phyloP scores from a whole-genome alignment of 2,113 vertebrate genomes.

The Rhea pennata region DNA sequence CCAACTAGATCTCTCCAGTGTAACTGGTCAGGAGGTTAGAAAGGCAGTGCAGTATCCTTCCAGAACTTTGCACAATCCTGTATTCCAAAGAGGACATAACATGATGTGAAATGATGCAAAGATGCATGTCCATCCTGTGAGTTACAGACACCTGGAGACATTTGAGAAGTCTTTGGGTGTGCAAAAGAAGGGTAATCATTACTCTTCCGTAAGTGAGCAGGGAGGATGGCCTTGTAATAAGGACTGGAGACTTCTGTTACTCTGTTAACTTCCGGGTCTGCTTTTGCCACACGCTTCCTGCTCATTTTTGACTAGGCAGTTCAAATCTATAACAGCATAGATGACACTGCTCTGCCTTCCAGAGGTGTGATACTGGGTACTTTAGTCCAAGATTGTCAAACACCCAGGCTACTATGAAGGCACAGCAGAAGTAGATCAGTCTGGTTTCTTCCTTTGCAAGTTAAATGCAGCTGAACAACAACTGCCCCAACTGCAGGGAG shows the following conservation, averaged over 20 bases:
- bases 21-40: background rate
- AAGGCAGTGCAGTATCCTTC: background rate
- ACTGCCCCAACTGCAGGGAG: background rate
- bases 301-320: background rate
- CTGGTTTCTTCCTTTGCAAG: background rate
- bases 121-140: background rate
- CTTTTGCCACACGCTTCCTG: background rate
- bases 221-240: background rate
- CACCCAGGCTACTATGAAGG: background rate
- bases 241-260: background rate
- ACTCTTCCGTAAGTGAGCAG: background rate
- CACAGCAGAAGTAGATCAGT: background rate
- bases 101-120: accelerated
- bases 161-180: background rate
- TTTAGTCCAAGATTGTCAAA: background rate
- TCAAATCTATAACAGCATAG: background rate
- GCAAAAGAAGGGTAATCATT: background rate
- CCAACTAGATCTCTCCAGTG: background rate
- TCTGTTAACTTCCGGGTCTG: background rate
- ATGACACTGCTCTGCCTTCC: background rate
- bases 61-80: background rate
- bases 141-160: background rate
- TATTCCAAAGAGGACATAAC: background rate
- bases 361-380: background rate
- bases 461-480: background rate